phyloP scores from a whole-genome alignment of 2,888 invertebrate genomes.

The Caenorhabditis wallacei region DNA sequence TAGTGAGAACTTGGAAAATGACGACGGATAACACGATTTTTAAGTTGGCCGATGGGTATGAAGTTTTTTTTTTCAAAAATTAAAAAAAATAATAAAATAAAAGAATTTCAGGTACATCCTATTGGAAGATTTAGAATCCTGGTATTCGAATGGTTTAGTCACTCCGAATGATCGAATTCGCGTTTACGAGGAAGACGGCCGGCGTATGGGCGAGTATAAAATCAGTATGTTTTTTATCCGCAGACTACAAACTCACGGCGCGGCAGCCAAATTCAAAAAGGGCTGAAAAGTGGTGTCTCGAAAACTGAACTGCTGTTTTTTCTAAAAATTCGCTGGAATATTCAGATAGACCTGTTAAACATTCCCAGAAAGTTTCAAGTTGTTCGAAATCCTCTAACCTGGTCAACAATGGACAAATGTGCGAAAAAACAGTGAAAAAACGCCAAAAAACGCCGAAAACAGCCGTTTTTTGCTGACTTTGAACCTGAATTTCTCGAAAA shows the following conservation, averaged over 20 bases:
- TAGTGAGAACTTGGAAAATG: neutral
- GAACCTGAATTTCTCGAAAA: neutral
- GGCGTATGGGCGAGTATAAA: neutral
- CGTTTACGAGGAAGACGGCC: neutral
- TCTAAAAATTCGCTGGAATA: too few species aligned
- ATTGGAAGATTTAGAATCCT: neutral
- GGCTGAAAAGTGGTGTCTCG: too few species aligned
- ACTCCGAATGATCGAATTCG: neutral
- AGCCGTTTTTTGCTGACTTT: too few species aligned
- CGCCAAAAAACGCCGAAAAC: too few species aligned
- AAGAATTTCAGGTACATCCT: conserved; percentile 2
- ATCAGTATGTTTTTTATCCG: neutral
- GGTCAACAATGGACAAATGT: too few species aligned
- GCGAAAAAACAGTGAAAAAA: too few species aligned
- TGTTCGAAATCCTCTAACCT: too few species aligned
- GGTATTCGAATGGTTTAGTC: neutral
- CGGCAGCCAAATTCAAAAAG: too few species aligned
- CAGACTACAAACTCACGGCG: conserved; percentile 1
- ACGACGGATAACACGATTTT: neutral
- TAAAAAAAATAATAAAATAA: neutral
- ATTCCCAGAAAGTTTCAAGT: too few species aligned
- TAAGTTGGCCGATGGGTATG: neutral
- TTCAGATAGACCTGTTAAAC: too few species aligned
- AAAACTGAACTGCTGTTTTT: too few species aligned
- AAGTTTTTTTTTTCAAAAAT: neutral